These are phyloP conservation scores for Aplocera efformata DNA, from an alignment of 2,888 invertebrate genomes.

Conservation along the genomic window DNA sequence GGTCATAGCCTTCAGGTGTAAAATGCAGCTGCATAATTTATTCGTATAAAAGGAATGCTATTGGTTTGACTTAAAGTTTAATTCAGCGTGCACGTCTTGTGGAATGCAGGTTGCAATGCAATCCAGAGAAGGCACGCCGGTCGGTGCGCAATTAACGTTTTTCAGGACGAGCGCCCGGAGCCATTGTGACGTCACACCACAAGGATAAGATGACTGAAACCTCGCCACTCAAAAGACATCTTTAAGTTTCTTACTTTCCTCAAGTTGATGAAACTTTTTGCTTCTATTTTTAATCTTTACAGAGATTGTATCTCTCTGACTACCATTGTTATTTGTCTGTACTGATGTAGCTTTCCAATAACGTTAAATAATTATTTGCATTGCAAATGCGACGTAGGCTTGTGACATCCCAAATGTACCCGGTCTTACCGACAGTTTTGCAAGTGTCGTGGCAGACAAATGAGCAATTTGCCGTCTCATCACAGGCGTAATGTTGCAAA, in stretches of 20 bases:
- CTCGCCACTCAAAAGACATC: conserved; percentile 52
- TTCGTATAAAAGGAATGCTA: conserved; percentile 28
- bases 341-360: conserved; percentile 14
- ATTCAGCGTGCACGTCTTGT: conserved; percentile 26
- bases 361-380: conserved; percentile 13
- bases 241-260: conserved; percentile 46
- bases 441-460: conserved; percentile 63
- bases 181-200: conserved; percentile 58
- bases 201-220: conserved; percentile 55
- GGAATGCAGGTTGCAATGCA: conserved; percentile 52
- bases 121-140: conserved; percentile 46
- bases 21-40: conserved; percentile 39
- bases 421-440: conserved; percentile 40
- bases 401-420: conserved; percentile 21
- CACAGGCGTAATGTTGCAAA: conserved; percentile 62
- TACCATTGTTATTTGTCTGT: conserved; percentile 7
- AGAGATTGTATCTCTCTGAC: too few species aligned
- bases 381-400: conserved; percentile 19
- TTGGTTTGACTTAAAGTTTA: conserved; percentile 30
- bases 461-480: conserved; percentile 70
- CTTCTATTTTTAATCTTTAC: conserved; percentile 22
- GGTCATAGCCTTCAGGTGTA: conserved; percentile 41
- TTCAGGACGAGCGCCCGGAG: conserved; percentile 58
- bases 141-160: conserved; percentile 70
- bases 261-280: conserved; percentile 31